Evolutionary conservation across 2,888 invertebrate species (phyloP).

Genomic region (Harpalus rubripes): DNA sequence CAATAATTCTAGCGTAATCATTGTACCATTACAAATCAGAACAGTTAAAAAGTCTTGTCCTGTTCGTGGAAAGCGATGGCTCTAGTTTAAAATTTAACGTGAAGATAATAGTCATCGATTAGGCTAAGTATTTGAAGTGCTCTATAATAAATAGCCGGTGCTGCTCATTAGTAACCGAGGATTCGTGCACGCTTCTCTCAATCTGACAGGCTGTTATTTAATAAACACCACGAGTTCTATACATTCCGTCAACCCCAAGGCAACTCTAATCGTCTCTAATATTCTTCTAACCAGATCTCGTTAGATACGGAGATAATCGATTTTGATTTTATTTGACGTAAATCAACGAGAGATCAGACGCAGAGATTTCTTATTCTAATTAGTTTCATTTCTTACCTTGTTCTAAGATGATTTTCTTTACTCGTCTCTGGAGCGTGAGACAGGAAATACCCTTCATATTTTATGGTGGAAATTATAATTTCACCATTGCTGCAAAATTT

Average conservation of each 20-base stretch:
- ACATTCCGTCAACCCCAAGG: conserved; percentile 23
- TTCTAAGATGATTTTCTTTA: too few species aligned
- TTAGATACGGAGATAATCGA: conserved; percentile 50
- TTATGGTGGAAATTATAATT: too few species aligned
- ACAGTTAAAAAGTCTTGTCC: background rate
- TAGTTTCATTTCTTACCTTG: background rate
- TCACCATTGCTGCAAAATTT: too few species aligned
- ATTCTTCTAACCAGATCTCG: conserved; percentile 24
- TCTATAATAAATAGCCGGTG: conserved; percentile 37
- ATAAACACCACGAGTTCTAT: conserved; percentile 41
- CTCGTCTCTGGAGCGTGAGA: too few species aligned
- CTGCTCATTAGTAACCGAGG: conserved; percentile 48
- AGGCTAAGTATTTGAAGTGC: conserved; percentile 5
- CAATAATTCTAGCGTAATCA: too few species aligned
- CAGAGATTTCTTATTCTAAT: conserved; percentile 9
- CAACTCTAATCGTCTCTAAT: conserved; percentile 30
- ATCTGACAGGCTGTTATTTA: conserved; percentile 55
- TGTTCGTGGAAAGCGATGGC: background rate
- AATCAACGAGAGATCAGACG: conserved; percentile 25
- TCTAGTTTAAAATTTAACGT: conserved; percentile 15
- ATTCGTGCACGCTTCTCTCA: conserved; percentile 25
- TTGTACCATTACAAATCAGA: too few species aligned
- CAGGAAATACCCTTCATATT: too few species aligned
- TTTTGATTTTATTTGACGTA: conserved; percentile 45
- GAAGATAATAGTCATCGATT: conserved; percentile 50